Evolutionary conservation across 2,113 vertebrate genomes (phyloP).

Genomic region (Pseudorasbora parva): DNA sequence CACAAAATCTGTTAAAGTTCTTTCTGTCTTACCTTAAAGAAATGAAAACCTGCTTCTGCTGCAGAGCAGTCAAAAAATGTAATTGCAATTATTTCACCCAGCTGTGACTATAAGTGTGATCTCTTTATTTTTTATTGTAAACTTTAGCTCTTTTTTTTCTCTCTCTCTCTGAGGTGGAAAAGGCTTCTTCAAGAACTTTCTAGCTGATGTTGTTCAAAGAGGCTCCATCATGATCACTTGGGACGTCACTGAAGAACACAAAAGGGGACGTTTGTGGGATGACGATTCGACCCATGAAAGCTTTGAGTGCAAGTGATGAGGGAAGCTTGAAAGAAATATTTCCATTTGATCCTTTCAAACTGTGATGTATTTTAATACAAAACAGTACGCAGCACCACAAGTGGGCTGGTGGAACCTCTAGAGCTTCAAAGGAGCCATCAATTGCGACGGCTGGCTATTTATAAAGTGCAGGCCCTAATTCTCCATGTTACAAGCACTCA

Average conservation of each 20-base stretch:
- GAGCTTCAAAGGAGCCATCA: slow-evolving; percentile 39
- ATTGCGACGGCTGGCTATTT: slow-evolving; percentile 12
- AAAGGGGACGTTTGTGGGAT: slow-evolving; percentile 3
- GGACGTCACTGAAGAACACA: slow-evolving; percentile 6
- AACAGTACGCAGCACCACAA: slow-evolving; percentile 32
- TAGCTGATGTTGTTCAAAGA: background rate
- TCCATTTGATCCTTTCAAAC: slow-evolving; percentile 54
- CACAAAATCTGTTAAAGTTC: background rate
- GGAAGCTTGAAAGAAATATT: slow-evolving; percentile 50
- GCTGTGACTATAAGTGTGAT: background rate
- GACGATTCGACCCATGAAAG: slow-evolving; percentile 10
- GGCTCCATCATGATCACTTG: background rate
- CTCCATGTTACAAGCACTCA: slow-evolving; percentile 13
- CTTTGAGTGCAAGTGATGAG: background rate
- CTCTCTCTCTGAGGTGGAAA: background rate
- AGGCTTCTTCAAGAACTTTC: background rate
- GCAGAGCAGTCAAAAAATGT: background rate
- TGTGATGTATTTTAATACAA: slow-evolving; percentile 47
- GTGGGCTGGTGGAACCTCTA: slow-evolving; percentile 39
- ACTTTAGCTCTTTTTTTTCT: background rate
- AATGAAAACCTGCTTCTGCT: background rate
- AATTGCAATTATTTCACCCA: background rate
- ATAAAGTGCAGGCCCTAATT: slow-evolving; percentile 32
- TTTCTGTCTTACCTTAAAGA: background rate
- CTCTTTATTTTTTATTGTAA: background rate